Evolutionary conservation across 2,888 invertebrate species (phyloP).

Genomic region (Ophion slaviceki): DNA sequence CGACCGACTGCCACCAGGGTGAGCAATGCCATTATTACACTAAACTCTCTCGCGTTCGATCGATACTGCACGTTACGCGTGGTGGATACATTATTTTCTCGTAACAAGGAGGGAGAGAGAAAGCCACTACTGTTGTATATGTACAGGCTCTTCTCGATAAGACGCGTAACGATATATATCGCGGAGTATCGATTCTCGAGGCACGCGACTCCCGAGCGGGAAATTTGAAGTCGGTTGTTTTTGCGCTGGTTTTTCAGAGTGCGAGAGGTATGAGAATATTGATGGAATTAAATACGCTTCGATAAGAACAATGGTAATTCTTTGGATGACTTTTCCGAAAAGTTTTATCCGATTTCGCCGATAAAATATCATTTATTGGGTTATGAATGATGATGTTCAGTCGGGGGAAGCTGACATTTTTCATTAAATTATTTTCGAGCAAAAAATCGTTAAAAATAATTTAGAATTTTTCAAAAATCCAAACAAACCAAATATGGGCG

Average conservation of each 20-base stretch:
- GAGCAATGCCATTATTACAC: slow-evolving; percentile 49
- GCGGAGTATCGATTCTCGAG: slow-evolving; percentile 10
- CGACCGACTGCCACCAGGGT: slow-evolving; percentile 54
- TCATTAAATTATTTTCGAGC: no score
- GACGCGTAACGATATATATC: slow-evolving; percentile 1
- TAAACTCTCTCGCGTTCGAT: slow-evolving; percentile 45
- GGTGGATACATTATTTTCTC: slow-evolving; percentile 29
- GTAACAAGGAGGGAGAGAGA: slow-evolving; percentile 1
- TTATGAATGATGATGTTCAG: no score
- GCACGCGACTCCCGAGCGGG: background rate
- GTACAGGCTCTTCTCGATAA: background rate
- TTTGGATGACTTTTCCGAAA: no score
- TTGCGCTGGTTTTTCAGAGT: background rate
- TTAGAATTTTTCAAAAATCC: no score
- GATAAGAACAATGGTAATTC: no score
- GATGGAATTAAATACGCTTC: no score
- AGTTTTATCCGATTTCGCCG: no score
- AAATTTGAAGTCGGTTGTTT: background rate
- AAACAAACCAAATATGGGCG: no score
- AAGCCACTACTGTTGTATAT: background rate
- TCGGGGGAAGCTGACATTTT: no score
- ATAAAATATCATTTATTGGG: no score
- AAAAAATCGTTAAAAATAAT: no score
- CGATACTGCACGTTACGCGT: slow-evolving; percentile 53
- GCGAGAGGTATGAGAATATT: no score